These are phyloP conservation scores for Fundulus diaphanus DNA, from an alignment of 2,797 vertebrate genomes.

Conservation along the genomic window DNA sequence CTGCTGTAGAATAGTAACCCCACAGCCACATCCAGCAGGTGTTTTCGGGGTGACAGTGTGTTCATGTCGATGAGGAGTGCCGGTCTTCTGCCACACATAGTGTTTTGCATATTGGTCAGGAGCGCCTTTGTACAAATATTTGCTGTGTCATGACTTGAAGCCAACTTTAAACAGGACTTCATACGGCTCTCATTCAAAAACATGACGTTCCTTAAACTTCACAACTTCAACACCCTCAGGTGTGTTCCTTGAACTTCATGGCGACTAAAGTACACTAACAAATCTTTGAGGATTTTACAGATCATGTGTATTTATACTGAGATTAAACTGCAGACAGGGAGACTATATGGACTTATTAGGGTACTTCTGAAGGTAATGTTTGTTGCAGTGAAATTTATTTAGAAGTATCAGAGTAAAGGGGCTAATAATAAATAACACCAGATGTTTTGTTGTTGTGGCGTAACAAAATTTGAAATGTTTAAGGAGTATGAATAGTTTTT, in stretches of 20 bases:
- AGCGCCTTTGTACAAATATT: too few species aligned
- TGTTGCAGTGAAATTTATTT: neutral
- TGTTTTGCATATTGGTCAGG: too few species aligned
- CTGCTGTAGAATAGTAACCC: too few species aligned
- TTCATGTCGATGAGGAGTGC: too few species aligned
- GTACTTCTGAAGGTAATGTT: neutral
- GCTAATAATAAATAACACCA: neutral
- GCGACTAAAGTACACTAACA: neutral
- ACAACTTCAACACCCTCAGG: neutral
- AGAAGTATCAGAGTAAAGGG: neutral
- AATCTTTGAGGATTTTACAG: neutral
- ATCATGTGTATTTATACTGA: neutral
- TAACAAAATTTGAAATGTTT: neutral
- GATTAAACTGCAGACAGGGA: neutral
- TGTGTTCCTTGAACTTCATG: neutral
- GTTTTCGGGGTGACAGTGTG: too few species aligned
- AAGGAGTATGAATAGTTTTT: neutral
- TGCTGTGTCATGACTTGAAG: too few species aligned
- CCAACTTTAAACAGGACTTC: too few species aligned
- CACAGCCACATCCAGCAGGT: too few species aligned
- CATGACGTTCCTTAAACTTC: neutral
- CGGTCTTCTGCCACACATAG: too few species aligned
- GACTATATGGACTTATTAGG: neutral
- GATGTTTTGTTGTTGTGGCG: neutral
- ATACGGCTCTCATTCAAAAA: too few species aligned